Percentiles rank a stretch among this genome's conserved stretches.
These are phyloP conservation scores for Oreochromis mossambicus DNA, from an alignment of 2,797 vertebrate genomes.

Conservation along the genomic window DNA sequence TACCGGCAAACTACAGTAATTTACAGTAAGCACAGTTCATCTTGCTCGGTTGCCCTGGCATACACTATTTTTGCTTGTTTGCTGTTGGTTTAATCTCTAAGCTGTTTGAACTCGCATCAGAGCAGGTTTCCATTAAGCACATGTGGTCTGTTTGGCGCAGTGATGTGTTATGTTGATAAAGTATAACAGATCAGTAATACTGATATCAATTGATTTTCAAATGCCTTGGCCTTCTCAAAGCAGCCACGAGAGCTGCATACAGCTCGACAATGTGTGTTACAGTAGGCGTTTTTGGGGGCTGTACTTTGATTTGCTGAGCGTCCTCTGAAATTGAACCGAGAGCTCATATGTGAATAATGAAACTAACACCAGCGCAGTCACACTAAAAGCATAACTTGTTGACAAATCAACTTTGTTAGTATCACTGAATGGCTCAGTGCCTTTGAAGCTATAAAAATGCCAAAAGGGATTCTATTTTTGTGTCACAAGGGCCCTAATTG, in stretches of 20 bases:
- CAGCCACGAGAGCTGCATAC: background rate
- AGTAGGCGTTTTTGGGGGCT: constrained; percentile 5
- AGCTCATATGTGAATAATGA: constrained; percentile 44
- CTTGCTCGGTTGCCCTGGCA: background rate
- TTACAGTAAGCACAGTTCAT: background rate
- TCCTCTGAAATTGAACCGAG: constrained; percentile 16
- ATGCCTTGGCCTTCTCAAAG: background rate
- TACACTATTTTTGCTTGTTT: background rate
- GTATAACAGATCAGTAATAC: constrained; percentile 34
- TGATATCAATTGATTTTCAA: constrained; percentile 42
- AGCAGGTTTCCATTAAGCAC: constrained; percentile 34
- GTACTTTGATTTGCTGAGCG: constrained; percentile 35
- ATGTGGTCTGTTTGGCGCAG: constrained; percentile 8
- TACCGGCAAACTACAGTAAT: background rate
- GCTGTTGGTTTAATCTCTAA: constrained; percentile 7
- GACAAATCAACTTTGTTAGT: constrained; percentile 46
- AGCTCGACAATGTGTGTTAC: background rate
- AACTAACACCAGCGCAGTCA: constrained; percentile 31
- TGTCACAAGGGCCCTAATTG: constrained; percentile 48
- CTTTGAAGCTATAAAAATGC: constrained; percentile 55
- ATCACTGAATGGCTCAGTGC: constrained; percentile 25
- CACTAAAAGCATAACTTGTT: constrained; percentile 26
- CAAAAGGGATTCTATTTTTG: constrained; percentile 33
- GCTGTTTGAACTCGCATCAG: background rate
- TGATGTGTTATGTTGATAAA: constrained; percentile 39